phyloP scores from a whole-genome alignment of 2,888 invertebrate genomes.

The Ophioninae sp. region DNA sequence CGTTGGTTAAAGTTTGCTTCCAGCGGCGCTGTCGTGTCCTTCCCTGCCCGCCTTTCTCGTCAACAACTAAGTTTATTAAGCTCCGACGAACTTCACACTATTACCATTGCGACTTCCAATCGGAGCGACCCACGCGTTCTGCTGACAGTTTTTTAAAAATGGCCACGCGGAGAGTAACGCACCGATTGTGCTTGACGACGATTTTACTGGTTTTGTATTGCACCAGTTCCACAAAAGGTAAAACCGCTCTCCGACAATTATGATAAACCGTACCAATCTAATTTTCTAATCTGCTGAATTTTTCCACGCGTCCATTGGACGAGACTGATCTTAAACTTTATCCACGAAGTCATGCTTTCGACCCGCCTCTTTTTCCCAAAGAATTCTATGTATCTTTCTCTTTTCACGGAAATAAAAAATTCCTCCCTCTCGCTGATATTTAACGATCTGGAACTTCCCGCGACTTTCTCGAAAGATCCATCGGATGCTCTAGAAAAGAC shows the following conservation, averaged over 20 bases:
- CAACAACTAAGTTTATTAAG: not conserved
- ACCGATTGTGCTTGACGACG: slow-evolving; percentile 61
- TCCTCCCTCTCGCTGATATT: not conserved
- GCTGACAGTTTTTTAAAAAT: slow-evolving; percentile 70
- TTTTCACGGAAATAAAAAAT: not conserved
- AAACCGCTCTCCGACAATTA: not conserved
- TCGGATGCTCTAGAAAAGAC: not conserved
- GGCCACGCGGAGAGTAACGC: slow-evolving; percentile 64
- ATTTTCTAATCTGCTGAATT: slow-evolving; percentile 9
- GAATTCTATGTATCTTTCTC: not conserved
- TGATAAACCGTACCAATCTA: not conserved
- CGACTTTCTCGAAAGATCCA: not conserved
- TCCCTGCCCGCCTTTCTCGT: no score
- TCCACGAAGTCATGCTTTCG: not conserved
- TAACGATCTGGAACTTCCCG: not conserved
- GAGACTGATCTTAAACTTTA: not conserved
- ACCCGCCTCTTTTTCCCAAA: not conserved
- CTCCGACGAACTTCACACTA: not conserved
- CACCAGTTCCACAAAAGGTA: slow-evolving; percentile 65
- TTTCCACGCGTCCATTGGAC: not conserved
- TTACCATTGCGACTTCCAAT: slow-evolving; percentile 54
- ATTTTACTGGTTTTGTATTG: slow-evolving; percentile 62
- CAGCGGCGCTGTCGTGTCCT: no score
- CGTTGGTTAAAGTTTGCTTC: no score
- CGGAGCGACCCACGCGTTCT: slow-evolving; percentile 60